Conservation (phyloP, 2,888 invertebrate genomes). For the Pteria penguin region DNA sequence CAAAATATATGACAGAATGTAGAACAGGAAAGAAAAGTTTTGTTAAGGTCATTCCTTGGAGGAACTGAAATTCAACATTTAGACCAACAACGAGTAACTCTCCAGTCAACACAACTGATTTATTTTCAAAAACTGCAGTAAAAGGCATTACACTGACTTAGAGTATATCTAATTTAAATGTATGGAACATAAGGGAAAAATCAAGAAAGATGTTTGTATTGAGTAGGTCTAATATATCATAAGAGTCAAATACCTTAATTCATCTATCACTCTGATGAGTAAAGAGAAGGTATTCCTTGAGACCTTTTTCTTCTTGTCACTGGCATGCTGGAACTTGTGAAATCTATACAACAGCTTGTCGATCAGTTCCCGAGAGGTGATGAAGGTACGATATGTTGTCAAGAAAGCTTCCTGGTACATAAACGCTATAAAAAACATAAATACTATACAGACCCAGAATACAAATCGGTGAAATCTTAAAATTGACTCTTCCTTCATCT, state of each 20-base stretch:
- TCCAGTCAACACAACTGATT: too few relatives aligned
- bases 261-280: conserved; percentile 95
- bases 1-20: not conserved
- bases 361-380: conserved; percentile 91
- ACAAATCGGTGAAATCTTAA: too few relatives aligned
- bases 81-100: too few relatives aligned
- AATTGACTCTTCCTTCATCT: too few relatives aligned
- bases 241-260: conserved; percentile 97
- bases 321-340: conserved; percentile 86
- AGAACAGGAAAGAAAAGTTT: not conserved
- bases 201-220: too few relatives aligned
- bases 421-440: conserved; percentile 85
- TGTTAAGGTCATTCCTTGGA: not conserved
- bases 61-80: too few relatives aligned
- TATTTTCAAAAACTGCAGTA: too few relatives aligned
- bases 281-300: conserved; percentile 94
- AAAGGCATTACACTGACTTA: too few relatives aligned
- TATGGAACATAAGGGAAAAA: too few relatives aligned
- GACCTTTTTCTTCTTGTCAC: conserved; percentile 83
- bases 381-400: conserved; percentile 97
- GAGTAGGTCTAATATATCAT: too few relatives aligned
- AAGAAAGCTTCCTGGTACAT: conserved; percentile 98
- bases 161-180: too few relatives aligned
- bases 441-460: too few relatives aligned
- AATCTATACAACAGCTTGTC: conserved; percentile 90